These are phyloP conservation scores for Leptopilina clavipes DNA, from an alignment of 1,140 invertebrate genomes.

Conservation along the genomic window DNA sequence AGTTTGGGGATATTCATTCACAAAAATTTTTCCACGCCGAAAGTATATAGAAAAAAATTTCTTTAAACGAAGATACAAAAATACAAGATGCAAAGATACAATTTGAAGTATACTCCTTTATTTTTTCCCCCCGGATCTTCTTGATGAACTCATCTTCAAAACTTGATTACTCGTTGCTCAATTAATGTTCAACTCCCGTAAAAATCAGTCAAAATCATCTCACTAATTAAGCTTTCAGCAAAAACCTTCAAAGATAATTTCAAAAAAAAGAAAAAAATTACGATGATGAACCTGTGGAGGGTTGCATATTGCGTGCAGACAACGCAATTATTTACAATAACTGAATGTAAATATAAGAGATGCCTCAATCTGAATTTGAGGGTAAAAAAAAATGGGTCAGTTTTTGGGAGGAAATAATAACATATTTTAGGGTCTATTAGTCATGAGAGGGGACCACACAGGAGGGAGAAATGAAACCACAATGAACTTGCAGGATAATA, in stretches of 20 bases:
- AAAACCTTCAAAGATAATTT: background rate
- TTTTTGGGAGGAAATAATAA: background rate
- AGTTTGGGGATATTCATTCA: background rate
- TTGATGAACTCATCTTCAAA: constrained; percentile 17
- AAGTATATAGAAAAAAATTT: no score
- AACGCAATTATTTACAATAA: constrained; percentile 8
- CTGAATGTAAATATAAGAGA: background rate
- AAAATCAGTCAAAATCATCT: constrained; percentile 9
- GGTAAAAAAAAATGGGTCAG: background rate
- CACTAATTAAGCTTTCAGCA: background rate
- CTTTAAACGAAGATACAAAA: background rate
- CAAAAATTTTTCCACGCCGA: background rate
- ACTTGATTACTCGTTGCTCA: constrained; percentile 10
- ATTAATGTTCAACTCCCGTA: background rate
- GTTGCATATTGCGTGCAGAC: background rate
- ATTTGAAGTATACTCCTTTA: background rate
- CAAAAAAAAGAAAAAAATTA: background rate
- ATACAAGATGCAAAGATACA: no score
- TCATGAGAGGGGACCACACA: background rate
- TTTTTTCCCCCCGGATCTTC: background rate
- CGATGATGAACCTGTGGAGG: no score
- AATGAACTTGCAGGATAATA: constrained; percentile 8
- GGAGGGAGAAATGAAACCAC: background rate
- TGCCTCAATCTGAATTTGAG: background rate
- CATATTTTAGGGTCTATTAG: constrained; percentile 8